phyloP scores from a whole-genome alignment of 2,888 invertebrate genomes.

The Odontomyia ornata region DNA sequence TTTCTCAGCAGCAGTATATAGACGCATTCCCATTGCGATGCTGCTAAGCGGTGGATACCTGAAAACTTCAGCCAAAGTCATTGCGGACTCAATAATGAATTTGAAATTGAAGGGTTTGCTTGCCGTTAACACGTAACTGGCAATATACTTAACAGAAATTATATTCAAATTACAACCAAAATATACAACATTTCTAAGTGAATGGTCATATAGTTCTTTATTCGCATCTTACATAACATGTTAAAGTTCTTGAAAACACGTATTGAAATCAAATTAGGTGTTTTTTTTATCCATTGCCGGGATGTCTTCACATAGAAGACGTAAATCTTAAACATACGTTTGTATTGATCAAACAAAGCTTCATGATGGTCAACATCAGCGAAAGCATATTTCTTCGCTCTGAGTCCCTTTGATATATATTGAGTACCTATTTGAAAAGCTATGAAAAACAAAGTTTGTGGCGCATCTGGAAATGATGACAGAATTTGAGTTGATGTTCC shows the following conservation, averaged over 20 bases:
- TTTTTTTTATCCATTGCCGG: slow-evolving; percentile 22
- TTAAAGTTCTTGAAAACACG: not conserved
- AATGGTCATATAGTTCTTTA: not conserved
- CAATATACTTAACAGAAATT: not conserved
- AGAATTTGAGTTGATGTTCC: too few relatives aligned
- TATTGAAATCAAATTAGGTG: slow-evolving; percentile 1
- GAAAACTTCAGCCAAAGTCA: slow-evolving; percentile 78
- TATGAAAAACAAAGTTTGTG: too few relatives aligned
- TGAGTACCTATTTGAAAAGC: too few relatives aligned
- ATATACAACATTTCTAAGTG: not conserved
- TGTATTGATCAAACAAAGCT: slow-evolving; percentile 35
- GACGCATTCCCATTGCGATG: slow-evolving; percentile 82
- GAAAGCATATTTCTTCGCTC: too few relatives aligned
- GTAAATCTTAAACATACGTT: not conserved
- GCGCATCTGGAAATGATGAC: too few relatives aligned
- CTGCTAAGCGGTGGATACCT: slow-evolving; percentile 89
- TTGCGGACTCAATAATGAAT: slow-evolving; percentile 86
- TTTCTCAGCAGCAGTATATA: slow-evolving; percentile 73
- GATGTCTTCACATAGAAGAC: slow-evolving; percentile 5
- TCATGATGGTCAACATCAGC: too few relatives aligned
- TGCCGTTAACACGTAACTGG: slow-evolving; percentile 45
- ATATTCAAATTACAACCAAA: not conserved
- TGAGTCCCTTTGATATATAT: too few relatives aligned
- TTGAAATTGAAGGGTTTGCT: slow-evolving; percentile 72
- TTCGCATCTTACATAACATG: not conserved